phyloP scores from a whole-genome alignment of 2,888 invertebrate species.

The Horisme vitalbata region DNA sequence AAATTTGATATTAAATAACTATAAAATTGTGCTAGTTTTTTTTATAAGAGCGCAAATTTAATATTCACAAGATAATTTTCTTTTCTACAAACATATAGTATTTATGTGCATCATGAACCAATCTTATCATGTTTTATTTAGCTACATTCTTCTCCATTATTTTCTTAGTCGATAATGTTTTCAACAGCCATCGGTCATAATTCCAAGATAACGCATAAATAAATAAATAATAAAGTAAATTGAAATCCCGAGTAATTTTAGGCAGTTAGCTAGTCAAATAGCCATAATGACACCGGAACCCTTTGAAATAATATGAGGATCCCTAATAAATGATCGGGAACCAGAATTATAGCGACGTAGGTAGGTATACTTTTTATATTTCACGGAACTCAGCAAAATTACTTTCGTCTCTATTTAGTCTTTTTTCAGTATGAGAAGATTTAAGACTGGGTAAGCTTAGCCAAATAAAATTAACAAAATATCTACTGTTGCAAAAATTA shows the following conservation, averaged over 20 bases:
- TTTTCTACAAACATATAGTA: too few species aligned
- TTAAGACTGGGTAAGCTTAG: too few species aligned
- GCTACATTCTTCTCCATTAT: conserved; percentile 39
- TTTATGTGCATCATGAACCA: too few species aligned
- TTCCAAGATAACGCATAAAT: conserved; percentile 75
- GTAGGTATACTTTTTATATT: conserved; percentile 24
- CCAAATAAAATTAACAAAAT: too few species aligned
- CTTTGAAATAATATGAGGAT: conserved; percentile 51
- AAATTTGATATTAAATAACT: too few species aligned
- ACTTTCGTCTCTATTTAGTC: too few species aligned
- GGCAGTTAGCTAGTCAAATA: conserved; percentile 54
- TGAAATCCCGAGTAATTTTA: conserved; percentile 69
- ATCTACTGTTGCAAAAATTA: too few species aligned
- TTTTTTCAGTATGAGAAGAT: too few species aligned
- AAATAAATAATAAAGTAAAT: conserved; percentile 82
- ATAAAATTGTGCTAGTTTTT: too few species aligned
- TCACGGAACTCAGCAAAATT: neutral
- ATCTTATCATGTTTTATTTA: neutral
- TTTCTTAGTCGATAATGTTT: conserved; percentile 41
- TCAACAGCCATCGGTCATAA: conserved; percentile 64
- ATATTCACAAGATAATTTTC: too few species aligned
- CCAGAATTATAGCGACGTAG: conserved; percentile 48
- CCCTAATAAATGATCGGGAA: conserved; percentile 31
- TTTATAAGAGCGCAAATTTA: too few species aligned
- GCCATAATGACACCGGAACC: conserved; percentile 72